phyloP scores from a whole-genome alignment of 2,797 vertebrate species.

The Antennarius maculatus region DNA sequence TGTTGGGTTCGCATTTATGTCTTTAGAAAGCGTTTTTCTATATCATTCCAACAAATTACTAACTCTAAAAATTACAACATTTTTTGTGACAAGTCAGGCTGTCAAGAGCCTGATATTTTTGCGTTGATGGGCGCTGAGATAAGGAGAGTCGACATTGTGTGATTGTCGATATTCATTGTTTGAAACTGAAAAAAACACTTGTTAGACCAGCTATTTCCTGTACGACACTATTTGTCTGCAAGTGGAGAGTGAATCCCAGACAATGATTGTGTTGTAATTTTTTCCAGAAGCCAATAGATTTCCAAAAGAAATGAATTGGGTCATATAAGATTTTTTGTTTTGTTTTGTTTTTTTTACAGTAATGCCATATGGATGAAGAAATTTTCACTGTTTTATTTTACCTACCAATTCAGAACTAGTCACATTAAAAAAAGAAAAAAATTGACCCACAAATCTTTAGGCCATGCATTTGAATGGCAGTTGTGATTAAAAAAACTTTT shows the following conservation, averaged over 20 bases:
- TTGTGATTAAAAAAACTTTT: slow-evolving; percentile 5
- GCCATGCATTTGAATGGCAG: slow-evolving; percentile 1
- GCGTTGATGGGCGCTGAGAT: slow-evolving; percentile 4
- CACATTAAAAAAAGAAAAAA: too few species aligned
- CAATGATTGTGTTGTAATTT: too few species aligned
- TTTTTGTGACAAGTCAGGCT: slow-evolving; percentile 24
- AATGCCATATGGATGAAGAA: too few species aligned
- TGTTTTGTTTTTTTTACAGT: too few species aligned
- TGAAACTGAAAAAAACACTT: slow-evolving; percentile 7
- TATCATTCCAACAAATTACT: slow-evolving; percentile 38
- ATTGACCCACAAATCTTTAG: slow-evolving; percentile 12
- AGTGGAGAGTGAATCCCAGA: too few species aligned
- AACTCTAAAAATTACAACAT: slow-evolving; percentile 26
- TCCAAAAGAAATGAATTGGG: too few species aligned
- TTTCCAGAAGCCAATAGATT: too few species aligned
- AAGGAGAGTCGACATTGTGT: not conserved
- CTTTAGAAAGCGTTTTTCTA: slow-evolving; percentile 50
- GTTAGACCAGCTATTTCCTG: slow-evolving; percentile 27
- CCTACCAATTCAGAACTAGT: too few species aligned
- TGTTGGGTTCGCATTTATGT: slow-evolving; percentile 70
- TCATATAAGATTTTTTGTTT: too few species aligned
- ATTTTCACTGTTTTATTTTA: too few species aligned
- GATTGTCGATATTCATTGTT: slow-evolving; percentile 2
- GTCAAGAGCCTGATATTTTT: slow-evolving; percentile 19
- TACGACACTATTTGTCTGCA: too few species aligned